These are phyloP conservation scores for Meloidogyne exigua DNA, from an alignment of 1,140 invertebrate genomes.

Conservation along the genomic window DNA sequence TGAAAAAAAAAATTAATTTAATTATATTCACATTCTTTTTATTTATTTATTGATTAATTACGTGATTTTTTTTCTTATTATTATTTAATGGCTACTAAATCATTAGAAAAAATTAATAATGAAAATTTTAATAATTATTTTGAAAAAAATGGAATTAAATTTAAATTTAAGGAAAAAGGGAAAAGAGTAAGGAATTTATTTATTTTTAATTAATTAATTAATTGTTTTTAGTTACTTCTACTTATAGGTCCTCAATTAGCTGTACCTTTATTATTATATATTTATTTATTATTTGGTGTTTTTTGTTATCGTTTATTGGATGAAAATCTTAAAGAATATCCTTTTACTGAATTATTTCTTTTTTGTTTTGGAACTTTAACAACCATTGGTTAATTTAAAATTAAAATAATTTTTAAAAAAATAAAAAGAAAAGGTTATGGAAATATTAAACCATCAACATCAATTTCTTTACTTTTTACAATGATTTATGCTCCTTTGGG, in stretches of 20 bases:
- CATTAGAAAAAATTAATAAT: not conserved
- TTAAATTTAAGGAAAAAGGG: not conserved
- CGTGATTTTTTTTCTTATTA: too few relatives aligned
- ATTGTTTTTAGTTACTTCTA: not conserved
- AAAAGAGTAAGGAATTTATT: not conserved
- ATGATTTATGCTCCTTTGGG: conserved; percentile 24
- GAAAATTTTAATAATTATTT: not conserved
- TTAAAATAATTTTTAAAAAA: too few relatives aligned
- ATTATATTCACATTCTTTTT: too few relatives aligned
- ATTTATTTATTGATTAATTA: too few relatives aligned
- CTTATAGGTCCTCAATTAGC: conserved; percentile 22
- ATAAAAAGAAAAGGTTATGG: conserved; percentile 11
- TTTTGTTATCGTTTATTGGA: conserved; percentile 20
- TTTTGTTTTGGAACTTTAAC: conserved; percentile 32
- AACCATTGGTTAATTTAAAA: conserved; percentile 18
- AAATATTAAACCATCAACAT: conserved; percentile 28
- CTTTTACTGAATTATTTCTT: conserved; percentile 22
- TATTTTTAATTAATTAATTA: not conserved
- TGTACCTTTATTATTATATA: not conserved
- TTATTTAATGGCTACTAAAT: not conserved
- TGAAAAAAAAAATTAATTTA: too few relatives aligned
- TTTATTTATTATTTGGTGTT: conserved; percentile 29
- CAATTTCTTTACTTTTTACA: conserved; percentile 9
- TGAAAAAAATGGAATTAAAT: not conserved
- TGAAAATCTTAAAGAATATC: not conserved